These are phyloP conservation scores for Acomys russatus DNA, from an alignment of 2,797 vertebrate species.

Conservation along the genomic window DNA sequence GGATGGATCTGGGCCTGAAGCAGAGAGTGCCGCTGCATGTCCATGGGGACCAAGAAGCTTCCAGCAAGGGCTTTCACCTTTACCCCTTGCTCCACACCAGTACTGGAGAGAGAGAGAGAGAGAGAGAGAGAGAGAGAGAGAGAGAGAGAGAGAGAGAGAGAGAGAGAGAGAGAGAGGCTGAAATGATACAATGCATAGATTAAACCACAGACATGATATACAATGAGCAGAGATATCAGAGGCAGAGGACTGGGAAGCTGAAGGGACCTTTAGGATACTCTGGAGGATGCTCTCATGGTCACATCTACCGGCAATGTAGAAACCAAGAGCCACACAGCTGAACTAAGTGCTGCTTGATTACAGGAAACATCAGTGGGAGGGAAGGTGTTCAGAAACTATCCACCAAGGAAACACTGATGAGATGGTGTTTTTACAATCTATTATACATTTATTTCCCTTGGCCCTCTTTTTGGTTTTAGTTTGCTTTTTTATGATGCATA, in stretches of 20 bases:
- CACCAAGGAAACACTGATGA: not conserved
- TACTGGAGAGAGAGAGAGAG: not conserved
- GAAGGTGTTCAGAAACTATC: not conserved
- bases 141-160: too few species aligned
- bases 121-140: too few species aligned
- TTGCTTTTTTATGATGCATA: not conserved
- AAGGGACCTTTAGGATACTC: not conserved
- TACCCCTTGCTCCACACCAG: not conserved
- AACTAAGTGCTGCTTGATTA: not conserved
- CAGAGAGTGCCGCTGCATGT: not conserved
- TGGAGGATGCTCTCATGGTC: not conserved
- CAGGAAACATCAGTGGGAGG: not conserved
- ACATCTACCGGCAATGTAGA: not conserved
- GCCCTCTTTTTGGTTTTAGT: not conserved
- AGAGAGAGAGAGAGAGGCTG: not conserved
- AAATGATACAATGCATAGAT: not conserved
- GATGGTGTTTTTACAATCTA: not conserved
- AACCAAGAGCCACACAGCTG: not conserved
- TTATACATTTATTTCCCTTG: not conserved
- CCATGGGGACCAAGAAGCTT: not conserved
- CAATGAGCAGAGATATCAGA: not conserved
- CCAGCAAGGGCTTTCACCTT: not conserved
- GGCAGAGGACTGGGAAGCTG: not conserved
- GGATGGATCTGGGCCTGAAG: not conserved
- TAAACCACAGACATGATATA: too few species aligned